phyloP scores from a whole-genome alignment of 2,888 invertebrate genomes.

The Hanleya hanleyi region DNA sequence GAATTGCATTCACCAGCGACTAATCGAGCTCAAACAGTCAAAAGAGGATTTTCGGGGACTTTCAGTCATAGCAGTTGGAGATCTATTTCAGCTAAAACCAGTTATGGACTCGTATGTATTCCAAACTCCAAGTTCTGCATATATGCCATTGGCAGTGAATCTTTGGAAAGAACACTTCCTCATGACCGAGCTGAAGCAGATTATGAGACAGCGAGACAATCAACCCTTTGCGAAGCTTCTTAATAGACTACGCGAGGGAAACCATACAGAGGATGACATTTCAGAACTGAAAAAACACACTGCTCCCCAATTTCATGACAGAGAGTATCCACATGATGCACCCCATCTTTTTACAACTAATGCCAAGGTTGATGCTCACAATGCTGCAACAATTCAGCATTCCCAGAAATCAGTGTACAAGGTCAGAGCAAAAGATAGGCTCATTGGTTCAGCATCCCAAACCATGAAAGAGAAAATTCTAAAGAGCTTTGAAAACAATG shows the following conservation, averaged over 20 bases:
- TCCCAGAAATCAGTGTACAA: slow-evolving; percentile 5
- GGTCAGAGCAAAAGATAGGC: slow-evolving; percentile 32
- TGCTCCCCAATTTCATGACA: not conserved
- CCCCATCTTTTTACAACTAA: slow-evolving; percentile 38
- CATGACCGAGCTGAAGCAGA: slow-evolving; percentile 38
- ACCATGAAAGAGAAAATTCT: slow-evolving; percentile 21
- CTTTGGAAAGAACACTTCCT: slow-evolving; percentile 37
- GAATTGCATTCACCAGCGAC: slow-evolving; percentile 24
- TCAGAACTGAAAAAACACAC: slow-evolving; percentile 19
- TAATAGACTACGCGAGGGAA: slow-evolving; percentile 40
- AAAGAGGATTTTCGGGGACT: slow-evolving; percentile 35
- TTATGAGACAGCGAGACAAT: slow-evolving; percentile 42
- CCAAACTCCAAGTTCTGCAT: slow-evolving; percentile 14
- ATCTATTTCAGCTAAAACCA: slow-evolving; percentile 38
- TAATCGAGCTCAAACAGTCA: slow-evolving; percentile 29
- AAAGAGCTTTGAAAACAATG: slow-evolving; percentile 6
- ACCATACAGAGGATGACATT: slow-evolving; percentile 37
- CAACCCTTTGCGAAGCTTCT: slow-evolving; percentile 41
- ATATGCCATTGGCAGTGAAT: slow-evolving; percentile 33
- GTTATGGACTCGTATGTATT: slow-evolving; percentile 35
- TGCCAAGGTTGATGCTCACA: slow-evolving; percentile 27
- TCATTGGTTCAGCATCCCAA: slow-evolving; percentile 17
- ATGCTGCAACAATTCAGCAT: slow-evolving; percentile 11
- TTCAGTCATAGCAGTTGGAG: slow-evolving; percentile 36
- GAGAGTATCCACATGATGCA: slow-evolving; percentile 23